Evolutionary conservation across 2,888 invertebrate species (phyloP).

Genomic region (Dryadula phaetusa): DNA sequence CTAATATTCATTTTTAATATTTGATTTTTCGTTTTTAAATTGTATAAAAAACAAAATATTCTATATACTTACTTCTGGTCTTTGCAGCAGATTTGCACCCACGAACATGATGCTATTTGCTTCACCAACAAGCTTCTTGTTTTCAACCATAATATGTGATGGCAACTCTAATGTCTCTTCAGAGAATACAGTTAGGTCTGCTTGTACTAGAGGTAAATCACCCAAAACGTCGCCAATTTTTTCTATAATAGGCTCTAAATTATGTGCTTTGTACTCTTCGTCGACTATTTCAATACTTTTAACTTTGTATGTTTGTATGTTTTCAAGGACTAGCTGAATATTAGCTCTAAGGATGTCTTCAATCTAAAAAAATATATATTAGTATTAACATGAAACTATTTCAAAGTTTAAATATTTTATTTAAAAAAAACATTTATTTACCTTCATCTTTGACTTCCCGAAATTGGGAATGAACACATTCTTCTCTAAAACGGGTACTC

Average conservation of each 20-base stretch:
- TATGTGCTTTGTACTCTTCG: slow-evolving; percentile 77
- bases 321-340: slow-evolving; percentile 90
- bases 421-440: slow-evolving; percentile 44
- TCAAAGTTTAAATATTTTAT: background rate
- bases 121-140: slow-evolving; percentile 85
- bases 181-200: slow-evolving; percentile 85
- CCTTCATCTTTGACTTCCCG: slow-evolving; percentile 71
- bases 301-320: slow-evolving; percentile 85
- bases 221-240: slow-evolving; percentile 84
- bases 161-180: slow-evolving; percentile 79
- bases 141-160: slow-evolving; percentile 82
- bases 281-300: slow-evolving; percentile 83
- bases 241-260: slow-evolving; percentile 79
- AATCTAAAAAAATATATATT: slow-evolving; percentile 53
- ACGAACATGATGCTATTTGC: slow-evolving; percentile 78
- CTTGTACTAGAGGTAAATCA: slow-evolving; percentile 88
- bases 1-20: too few species aligned
- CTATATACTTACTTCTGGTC: slow-evolving; percentile 68
- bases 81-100: slow-evolving; percentile 79
- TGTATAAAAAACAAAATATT: background rate
- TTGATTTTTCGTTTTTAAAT: too few species aligned
- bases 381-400: background rate
- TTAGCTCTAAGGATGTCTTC: slow-evolving; percentile 84
- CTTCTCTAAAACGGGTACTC: slow-evolving; percentile 91
- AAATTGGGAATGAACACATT: slow-evolving; percentile 89